phyloP scores from a whole-genome alignment of 1,140 invertebrate genomes.

The Idris sp. region DNA sequence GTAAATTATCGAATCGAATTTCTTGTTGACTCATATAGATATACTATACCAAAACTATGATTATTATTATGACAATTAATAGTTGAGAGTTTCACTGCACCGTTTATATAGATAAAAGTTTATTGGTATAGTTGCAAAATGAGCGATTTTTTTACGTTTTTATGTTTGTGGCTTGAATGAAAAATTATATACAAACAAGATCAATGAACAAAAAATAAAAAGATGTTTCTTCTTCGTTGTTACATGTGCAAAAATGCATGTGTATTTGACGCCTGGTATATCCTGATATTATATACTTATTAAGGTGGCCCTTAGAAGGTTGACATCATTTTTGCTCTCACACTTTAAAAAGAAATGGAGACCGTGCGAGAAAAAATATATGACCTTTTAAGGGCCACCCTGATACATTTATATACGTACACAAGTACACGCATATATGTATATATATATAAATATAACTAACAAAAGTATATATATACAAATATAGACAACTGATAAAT shows the following conservation, averaged over 20 bases:
- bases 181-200: slow-evolving; percentile 9
- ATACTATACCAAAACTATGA: slow-evolving; percentile 53
- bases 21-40: slow-evolving; percentile 72
- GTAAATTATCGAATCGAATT: slow-evolving; percentile 66
- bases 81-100: slow-evolving; percentile 66
- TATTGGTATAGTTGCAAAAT: slow-evolving; percentile 58
- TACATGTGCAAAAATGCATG: slow-evolving; percentile 32
- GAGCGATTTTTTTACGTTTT: slow-evolving; percentile 32
- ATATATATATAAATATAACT: slow-evolving; percentile 32
- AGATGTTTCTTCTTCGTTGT: slow-evolving; percentile 32
- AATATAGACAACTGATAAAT: slow-evolving; percentile 36
- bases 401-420: slow-evolving; percentile 35
- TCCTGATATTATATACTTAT: slow-evolving; percentile 53
- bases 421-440: slow-evolving; percentile 36
- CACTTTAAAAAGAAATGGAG: too few relatives aligned
- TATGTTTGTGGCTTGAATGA: slow-evolving; percentile 31
- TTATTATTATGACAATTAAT: slow-evolving; percentile 57
- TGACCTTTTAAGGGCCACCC: too few relatives aligned
- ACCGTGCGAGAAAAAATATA: too few relatives aligned
- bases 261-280: slow-evolving; percentile 40
- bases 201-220: slow-evolving; percentile 1
- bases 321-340: too few relatives aligned
- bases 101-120: slow-evolving; percentile 63
- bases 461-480: slow-evolving; percentile 42
- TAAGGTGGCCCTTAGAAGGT: too few relatives aligned